These are phyloP conservation scores for Phyllopteryx taeniolatus DNA, from an alignment of 2,113 vertebrate genomes.

Conservation along the genomic window DNA sequence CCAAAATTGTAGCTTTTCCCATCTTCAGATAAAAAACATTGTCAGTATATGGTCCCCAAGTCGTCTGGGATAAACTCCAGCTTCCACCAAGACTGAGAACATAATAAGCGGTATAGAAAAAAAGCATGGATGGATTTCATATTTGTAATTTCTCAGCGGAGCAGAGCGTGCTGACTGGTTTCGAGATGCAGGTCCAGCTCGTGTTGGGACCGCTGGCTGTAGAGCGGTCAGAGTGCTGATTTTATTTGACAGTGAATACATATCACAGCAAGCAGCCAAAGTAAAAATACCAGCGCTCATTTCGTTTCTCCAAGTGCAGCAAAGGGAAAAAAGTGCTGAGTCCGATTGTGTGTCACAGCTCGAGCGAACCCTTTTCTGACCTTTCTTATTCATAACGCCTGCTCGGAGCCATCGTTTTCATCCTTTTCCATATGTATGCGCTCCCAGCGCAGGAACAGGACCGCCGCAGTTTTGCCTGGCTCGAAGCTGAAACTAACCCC, in stretches of 20 bases:
- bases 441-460: conserved; percentile 40
- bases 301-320: conserved; percentile 30
- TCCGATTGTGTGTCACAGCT: conserved; percentile 50
- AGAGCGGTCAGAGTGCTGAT: conserved; percentile 47
- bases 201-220: conserved; percentile 25
- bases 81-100: not conserved
- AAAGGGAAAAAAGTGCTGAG: conserved; percentile 49
- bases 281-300: conserved; percentile 34
- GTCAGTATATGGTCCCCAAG: not conserved
- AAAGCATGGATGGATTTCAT: not conserved
- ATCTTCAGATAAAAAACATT: not conserved
- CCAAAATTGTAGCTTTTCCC: not conserved
- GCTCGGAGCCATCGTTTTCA: conserved; percentile 51
- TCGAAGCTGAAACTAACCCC: conserved; percentile 46
- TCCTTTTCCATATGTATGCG: conserved; percentile 67
- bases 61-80: not conserved
- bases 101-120: not conserved
- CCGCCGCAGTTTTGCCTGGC: conserved; percentile 38
- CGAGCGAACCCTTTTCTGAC: conserved; percentile 48
- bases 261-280: conserved; percentile 28
- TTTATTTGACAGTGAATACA: conserved; percentile 50
- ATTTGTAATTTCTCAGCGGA: conserved; percentile 17
- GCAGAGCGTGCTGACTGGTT: conserved; percentile 10
- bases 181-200: conserved; percentile 21
- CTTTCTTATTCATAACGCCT: conserved; percentile 59